Evolutionary conservation across 2,113 vertebrate species (phyloP).

Genomic region (Numida meleagris): DNA sequence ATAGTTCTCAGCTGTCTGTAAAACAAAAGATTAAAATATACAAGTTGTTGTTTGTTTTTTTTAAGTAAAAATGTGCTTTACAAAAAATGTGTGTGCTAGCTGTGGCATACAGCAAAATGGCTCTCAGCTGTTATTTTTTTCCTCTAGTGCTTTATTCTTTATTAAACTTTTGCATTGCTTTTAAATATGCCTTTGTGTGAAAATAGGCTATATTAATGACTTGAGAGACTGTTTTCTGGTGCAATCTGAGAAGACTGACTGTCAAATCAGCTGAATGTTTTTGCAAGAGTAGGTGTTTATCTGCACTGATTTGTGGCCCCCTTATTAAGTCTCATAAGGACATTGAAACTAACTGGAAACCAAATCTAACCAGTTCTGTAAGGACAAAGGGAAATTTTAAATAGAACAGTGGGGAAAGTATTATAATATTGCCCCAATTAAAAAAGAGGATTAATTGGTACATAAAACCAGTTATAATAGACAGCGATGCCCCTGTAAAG

Average conservation of each 20-base stretch:
- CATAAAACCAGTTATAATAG: not conserved
- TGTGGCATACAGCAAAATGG: not conserved
- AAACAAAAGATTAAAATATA: not conserved
- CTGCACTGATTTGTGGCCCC: not conserved
- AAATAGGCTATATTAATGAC: not conserved
- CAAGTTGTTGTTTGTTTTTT: not conserved
- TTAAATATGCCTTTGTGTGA: not conserved
- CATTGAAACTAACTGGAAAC: constrained; percentile 21
- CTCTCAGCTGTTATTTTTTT: not conserved
- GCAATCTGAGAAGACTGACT: not conserved
- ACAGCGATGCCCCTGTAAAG: not conserved
- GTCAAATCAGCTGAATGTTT: not conserved
- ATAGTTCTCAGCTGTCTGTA: not conserved
- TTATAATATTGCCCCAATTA: not conserved
- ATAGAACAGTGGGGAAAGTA: not conserved
- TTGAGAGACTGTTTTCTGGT: not conserved
- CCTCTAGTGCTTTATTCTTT: not conserved
- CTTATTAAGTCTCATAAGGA: constrained; percentile 14
- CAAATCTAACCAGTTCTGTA: not conserved
- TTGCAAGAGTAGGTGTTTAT: not conserved
- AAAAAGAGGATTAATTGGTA: not conserved
- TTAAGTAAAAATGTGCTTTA: not conserved
- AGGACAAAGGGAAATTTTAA: constrained; percentile 9
- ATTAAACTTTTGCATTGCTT: not conserved
- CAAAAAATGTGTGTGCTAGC: not conserved